Evolutionary conservation across 2,113 vertebrate species (phyloP).

Genomic region (Thalassoma bifasciatum): DNA sequence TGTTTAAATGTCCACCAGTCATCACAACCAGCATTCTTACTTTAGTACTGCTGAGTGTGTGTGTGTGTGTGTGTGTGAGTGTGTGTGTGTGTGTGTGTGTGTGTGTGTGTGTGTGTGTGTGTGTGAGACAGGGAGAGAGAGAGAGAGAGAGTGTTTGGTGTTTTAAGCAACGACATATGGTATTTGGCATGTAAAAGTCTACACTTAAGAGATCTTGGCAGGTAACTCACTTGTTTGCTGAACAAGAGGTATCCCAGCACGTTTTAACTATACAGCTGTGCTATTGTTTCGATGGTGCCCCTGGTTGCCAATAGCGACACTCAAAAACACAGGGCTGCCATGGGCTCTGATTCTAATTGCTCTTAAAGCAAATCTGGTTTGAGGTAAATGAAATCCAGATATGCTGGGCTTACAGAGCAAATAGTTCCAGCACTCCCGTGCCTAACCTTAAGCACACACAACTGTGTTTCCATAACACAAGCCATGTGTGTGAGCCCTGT

Average conservation of each 20-base stretch:
- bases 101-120: too few species aligned
- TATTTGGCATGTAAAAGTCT: conserved; percentile 35
- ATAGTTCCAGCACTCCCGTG: conserved; percentile 53
- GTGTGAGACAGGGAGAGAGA: too few species aligned
- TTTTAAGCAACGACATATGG: conserved; percentile 13
- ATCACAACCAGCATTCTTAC: too few species aligned
- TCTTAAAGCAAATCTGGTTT: conserved; percentile 70
- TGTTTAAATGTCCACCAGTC: too few species aligned
- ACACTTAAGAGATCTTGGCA: conserved; percentile 37
- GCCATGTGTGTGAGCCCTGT: conserved; percentile 2
- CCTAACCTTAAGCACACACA: conserved; percentile 53
- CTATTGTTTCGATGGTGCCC: conserved; percentile 54
- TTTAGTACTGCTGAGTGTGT: too few species aligned
- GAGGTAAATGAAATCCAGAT: conserved; percentile 71
- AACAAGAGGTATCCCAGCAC: conserved; percentile 38
- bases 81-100: too few species aligned
- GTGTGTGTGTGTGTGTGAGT: too few species aligned
- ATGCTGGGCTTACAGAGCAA: conserved; percentile 39
- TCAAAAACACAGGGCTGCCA: conserved; percentile 53
- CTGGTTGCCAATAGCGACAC: conserved; percentile 54
- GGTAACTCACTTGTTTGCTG: conserved; percentile 42
- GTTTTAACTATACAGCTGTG: conserved; percentile 49
- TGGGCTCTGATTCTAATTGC: conserved; percentile 59
- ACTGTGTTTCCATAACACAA: conserved; percentile 59
- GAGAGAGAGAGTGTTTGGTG: too few species aligned